Base-by-base conservation (phyloP, 2,888 invertebrate species). In the Proisotoma minuta region DNA sequence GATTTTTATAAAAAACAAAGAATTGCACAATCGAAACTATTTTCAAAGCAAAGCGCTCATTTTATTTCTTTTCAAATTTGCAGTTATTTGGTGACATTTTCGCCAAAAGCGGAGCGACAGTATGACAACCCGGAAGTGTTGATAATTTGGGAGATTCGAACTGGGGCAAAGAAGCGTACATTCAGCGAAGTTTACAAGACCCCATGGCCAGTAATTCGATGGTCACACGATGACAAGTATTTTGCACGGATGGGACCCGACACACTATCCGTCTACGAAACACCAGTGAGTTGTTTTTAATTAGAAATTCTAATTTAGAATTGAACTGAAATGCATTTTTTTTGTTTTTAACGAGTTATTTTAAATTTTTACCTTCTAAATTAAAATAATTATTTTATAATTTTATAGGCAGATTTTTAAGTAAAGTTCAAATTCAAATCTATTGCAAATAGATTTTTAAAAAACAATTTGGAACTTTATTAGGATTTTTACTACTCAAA, bases 111-210 rank as follows among this genome's bases (percentile, higher is more conserved):
- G 18, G 80, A 81, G 69, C 76, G 76, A 50, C 70, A 73, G 54
- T 70, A 71, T 49, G 87, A 88, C 65, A 79, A 94, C 86, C 81
- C 81, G 69, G 88, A 91, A 75, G 87, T 95, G 18, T 77, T 84
- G 62, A 89, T 94, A 59, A 91, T 99, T 75, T 99, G 97, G 96
- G 97, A 99, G 78, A 91, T 97, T 66, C 85, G 93, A 69, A 95
- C 96, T 3, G 97, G 95, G 8, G 85, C 86, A 74, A 94, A 95
- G 77, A 96, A 94, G 77, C 86, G 97, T 73, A 87, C 89, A 2
- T 98, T 98, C 78, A 85, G 85, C 59, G 87, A 89, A 0, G 92
- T 93, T 57, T 87, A 87, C 58, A 87, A 87, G 63, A 69, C 72
- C 15, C 77, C 80, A 51, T 91, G 96, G 89, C 96, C 96, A 0